A percentile compares a stretch with the other conserved stretches of the same genome.
phyloP scores from a whole-genome alignment of 2,888 invertebrate genomes.

The Bimastos eiseni region DNA sequence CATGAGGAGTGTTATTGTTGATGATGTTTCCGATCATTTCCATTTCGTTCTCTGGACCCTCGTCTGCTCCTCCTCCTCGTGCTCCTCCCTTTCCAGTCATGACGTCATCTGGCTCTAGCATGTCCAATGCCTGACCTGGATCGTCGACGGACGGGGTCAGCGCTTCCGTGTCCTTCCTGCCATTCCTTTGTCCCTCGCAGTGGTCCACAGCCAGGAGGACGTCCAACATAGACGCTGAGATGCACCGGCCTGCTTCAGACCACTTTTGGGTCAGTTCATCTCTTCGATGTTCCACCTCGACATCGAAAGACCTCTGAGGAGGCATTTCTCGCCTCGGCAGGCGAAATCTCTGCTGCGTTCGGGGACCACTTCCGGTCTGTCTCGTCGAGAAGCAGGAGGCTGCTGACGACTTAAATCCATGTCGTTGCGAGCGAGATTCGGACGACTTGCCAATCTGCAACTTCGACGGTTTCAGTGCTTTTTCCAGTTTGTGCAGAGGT shows the following conservation, averaged over 20 bases:
- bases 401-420: neutral
- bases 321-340: neutral
- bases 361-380: neutral
- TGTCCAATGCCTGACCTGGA: neutral
- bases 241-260: neutral
- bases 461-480: neutral
- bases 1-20: conserved; percentile 14
- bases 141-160: neutral
- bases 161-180: neutral
- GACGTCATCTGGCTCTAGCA: neutral
- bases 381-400: neutral
- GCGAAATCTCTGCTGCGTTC: conserved; percentile 3
- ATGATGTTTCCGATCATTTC: conserved; percentile 14
- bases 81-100: neutral
- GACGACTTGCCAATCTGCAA: neutral
- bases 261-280: neutral
- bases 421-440: neutral
- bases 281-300: conserved; percentile 7
- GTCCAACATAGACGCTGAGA: neutral
- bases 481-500: neutral
- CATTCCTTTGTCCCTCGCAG: neutral
- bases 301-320: conserved; percentile 2
- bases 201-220: neutral
- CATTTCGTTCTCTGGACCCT: conserved; percentile 4
- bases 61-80: neutral